Percentiles rank a stretch among this genome's conserved stretches.
These are phyloP conservation scores for Muschampia plurimacula DNA, from an alignment of 2,888 invertebrate genomes.

Conservation along the genomic window DNA sequence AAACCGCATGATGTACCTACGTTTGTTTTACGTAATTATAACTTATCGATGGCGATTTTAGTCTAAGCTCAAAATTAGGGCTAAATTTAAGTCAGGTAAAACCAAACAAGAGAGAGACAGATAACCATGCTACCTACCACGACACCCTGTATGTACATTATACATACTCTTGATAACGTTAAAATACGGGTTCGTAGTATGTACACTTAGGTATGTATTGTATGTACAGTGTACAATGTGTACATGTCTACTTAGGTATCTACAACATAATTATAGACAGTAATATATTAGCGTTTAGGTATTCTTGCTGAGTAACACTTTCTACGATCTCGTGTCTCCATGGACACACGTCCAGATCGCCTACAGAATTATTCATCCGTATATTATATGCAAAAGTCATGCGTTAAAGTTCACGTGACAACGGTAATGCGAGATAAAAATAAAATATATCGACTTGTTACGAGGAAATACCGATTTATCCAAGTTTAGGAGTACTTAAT, in stretches of 20 bases:
- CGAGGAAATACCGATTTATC: background rate
- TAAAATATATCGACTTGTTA: background rate
- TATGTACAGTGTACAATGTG: background rate
- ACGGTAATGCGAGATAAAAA: conserved; percentile 4
- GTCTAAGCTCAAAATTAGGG: too few relatives aligned
- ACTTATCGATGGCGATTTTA: too few relatives aligned
- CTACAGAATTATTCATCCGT: conserved; percentile 23
- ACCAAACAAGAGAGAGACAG: too few relatives aligned
- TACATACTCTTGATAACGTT: too few relatives aligned
- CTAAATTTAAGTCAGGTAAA: too few relatives aligned
- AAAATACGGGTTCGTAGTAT: too few relatives aligned
- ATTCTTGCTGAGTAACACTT: conserved; percentile 8
- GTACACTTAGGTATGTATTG: too few relatives aligned
- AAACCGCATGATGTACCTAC: too few relatives aligned
- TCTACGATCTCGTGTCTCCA: conserved; percentile 16
- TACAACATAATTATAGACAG: background rate
- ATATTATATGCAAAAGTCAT: conserved; percentile 17
- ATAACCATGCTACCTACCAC: too few relatives aligned
- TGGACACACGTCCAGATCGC: conserved; percentile 22
- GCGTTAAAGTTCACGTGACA: conserved; percentile 25
- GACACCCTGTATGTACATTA: too few relatives aligned
- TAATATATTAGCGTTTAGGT: background rate
- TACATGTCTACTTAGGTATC: background rate
- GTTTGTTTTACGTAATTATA: too few relatives aligned
- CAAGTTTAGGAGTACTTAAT: background rate